Percentiles rank a stretch among this genome's conserved stretches.
Evolutionary conservation across 2,888 invertebrate species (phyloP).

Genomic region (Thyatira batis): DNA sequence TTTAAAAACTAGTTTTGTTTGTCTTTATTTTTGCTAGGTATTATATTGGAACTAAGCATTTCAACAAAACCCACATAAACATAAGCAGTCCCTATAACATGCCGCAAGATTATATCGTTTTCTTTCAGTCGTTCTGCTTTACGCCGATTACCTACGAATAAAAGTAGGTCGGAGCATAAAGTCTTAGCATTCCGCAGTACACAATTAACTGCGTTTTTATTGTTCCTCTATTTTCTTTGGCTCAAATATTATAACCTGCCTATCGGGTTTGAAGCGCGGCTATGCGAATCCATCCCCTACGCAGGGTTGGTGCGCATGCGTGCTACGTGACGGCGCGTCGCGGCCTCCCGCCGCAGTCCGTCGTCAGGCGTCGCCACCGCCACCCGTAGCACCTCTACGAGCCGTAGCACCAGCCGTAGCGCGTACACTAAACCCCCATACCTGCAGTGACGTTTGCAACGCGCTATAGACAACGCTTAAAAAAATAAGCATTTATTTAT

Average conservation of each 20-base stretch:
- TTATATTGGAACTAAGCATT: background rate
- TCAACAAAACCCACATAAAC: background rate
- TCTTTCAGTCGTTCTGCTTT: background rate
- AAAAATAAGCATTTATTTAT: slow-evolving; percentile 20
- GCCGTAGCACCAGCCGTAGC: slow-evolving; percentile 38
- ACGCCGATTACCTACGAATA: slow-evolving; percentile 6
- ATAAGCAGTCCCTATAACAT: background rate
- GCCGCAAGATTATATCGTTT: background rate
- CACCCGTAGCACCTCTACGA: slow-evolving; percentile 43
- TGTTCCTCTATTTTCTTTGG: slow-evolving; percentile 18
- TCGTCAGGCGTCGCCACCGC: slow-evolving; percentile 41
- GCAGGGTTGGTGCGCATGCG: slow-evolving; percentile 54
- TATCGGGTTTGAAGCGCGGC: slow-evolving; percentile 55
- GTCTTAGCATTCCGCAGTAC: slow-evolving; percentile 16
- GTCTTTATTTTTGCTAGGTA: background rate
- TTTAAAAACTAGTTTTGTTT: too few relatives aligned
- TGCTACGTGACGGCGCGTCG: slow-evolving; percentile 42
- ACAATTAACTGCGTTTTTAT: slow-evolving; percentile 16
- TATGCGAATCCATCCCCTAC: slow-evolving; percentile 54
- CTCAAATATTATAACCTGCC: slow-evolving; percentile 51
- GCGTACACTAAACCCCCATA: slow-evolving; percentile 38
- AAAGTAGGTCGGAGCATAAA: slow-evolving; percentile 7
- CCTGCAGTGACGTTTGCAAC: slow-evolving; percentile 61
- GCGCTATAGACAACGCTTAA: slow-evolving; percentile 21
- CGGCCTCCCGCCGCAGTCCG: slow-evolving; percentile 60